These are phyloP conservation scores for Pseudomyrmex pallidus DNA, from an alignment of 1,140 invertebrate species.

Conservation along the genomic window DNA sequence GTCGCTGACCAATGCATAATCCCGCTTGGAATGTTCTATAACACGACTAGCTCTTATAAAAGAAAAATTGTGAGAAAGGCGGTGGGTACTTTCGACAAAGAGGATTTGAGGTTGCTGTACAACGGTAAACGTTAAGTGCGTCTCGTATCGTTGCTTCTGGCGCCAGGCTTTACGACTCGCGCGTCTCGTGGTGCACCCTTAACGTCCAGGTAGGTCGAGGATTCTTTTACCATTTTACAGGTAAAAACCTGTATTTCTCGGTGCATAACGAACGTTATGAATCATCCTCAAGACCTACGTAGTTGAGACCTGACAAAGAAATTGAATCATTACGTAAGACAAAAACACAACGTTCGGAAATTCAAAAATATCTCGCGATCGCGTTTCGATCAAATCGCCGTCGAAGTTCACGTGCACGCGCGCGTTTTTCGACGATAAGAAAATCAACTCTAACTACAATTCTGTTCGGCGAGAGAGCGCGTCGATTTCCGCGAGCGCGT, in stretches of 20 bases:
- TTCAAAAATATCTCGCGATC: no score
- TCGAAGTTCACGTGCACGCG: no score
- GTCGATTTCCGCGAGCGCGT: conserved; percentile 22
- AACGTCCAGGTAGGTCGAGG: conserved; percentile 57
- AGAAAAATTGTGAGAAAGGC: not conserved
- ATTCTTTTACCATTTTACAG: conserved; percentile 1
- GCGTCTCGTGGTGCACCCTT: conserved; percentile 54
- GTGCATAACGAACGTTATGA: conserved; percentile 8
- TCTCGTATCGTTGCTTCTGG: conserved; percentile 65
- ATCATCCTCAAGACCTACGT: not conserved
- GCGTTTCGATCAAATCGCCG: no score
- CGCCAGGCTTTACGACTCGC: conserved; percentile 75
- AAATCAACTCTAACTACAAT: no score
- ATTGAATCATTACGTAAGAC: no score
- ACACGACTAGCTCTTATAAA: not conserved
- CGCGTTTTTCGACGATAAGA: no score
- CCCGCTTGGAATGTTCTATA: not conserved
- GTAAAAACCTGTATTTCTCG: not conserved
- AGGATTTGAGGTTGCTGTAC: conserved; percentile 7
- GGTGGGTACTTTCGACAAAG: not conserved
- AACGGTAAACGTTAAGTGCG: conserved; percentile 42
- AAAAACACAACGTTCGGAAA: no score
- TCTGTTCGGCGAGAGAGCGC: no score
- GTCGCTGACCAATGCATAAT: no score
- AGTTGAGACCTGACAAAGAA: no score